Percentiles rank a stretch among this genome's conserved stretches.
phyloP scores from a whole-genome alignment of 2,888 invertebrate genomes.

The Tetranychus truncatus region DNA sequence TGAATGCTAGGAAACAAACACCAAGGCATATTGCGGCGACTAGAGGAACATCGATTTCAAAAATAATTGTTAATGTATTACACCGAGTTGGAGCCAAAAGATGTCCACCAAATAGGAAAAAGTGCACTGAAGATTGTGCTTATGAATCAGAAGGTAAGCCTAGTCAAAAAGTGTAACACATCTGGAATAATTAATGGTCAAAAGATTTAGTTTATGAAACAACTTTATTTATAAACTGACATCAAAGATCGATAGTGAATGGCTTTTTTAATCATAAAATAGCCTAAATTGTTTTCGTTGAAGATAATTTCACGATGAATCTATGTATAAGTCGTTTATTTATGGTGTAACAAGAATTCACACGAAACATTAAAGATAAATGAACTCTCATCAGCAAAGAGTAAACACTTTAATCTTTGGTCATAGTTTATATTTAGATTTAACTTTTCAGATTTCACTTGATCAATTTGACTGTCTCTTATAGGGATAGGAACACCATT shows the following conservation, averaged over 20 bases:
- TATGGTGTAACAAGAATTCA: too few relatives aligned
- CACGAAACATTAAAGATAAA: too few relatives aligned
- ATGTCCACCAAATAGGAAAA: constrained; percentile 23
- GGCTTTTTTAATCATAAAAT: too few relatives aligned
- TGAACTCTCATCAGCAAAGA: too few relatives aligned
- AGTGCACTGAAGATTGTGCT: constrained; percentile 32
- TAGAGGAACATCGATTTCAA: constrained; percentile 9
- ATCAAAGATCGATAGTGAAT: too few relatives aligned
- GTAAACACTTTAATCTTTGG: too few relatives aligned
- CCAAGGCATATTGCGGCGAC: constrained; percentile 51
- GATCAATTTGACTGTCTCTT: constrained; percentile 22
- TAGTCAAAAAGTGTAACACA: not conserved
- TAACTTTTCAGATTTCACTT: not conserved
- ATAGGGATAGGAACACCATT: constrained; percentile 29
- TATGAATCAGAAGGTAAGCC: constrained; percentile 20
- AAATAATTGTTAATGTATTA: constrained; percentile 49
- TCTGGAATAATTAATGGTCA: not conserved
- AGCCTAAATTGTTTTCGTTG: too few relatives aligned
- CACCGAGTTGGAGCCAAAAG: constrained; percentile 69
- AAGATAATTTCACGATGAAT: too few relatives aligned
- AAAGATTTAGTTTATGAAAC: not conserved
- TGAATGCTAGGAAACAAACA: constrained; percentile 48
- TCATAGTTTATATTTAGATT: too few relatives aligned
- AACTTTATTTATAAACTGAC: too few relatives aligned
- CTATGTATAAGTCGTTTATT: too few relatives aligned